Base-by-base conservation (phyloP, 2,888 invertebrate species). In the Trilocha varians region DNA sequence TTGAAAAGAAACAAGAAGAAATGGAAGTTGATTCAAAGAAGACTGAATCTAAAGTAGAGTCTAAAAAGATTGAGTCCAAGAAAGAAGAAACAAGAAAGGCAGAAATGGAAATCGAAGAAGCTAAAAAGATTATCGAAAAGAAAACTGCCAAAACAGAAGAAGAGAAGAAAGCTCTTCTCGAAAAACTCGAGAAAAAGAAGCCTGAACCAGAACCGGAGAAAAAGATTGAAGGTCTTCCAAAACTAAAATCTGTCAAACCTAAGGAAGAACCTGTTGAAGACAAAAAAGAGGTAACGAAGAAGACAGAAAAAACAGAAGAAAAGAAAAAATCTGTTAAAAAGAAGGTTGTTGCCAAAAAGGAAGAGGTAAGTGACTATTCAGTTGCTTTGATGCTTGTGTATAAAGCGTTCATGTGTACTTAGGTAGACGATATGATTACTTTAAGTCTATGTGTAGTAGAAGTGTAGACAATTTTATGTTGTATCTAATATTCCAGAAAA, bases 161-260 rank as follows among this genome's bases (percentile, higher is more conserved):
- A 60, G 83, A 87, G 57, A 84, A 87, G 66, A 85, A 79, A 45
- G 70, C 79, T 43, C 77, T 84, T 50, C 72, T 87, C 13, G 87
- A 88, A 55, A 78, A 80, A 63, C 65, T 80, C 13, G 86, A 85
- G 51, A 82, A 77, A 45, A 88, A 88, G 55, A 88, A 88, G 50
- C 74, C 80, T 32, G 78, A 78, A 63, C 71, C 77, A 47, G 80
- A 87, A 63, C 69, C 78, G 11, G 88, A 88, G 66, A 78, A 87
- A 43, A 88, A 89, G 70, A 83, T 88, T 61, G 89, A 88, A 74
- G 88, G 88, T 67, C 83, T 88, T 69, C 89, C 89, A 59, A 88
- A 88, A 77, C 78, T 89, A 16, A 89, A 86, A 60, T 70, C 88
- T 42, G 78, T 88, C 4, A 87, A 87, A 54, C 80, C 83, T 13